Evolutionary conservation across 2,113 vertebrate genomes (phyloP), one percentile per base, ranked within the genome.

Genomic region (Leptodactylus fuscus): DNA sequence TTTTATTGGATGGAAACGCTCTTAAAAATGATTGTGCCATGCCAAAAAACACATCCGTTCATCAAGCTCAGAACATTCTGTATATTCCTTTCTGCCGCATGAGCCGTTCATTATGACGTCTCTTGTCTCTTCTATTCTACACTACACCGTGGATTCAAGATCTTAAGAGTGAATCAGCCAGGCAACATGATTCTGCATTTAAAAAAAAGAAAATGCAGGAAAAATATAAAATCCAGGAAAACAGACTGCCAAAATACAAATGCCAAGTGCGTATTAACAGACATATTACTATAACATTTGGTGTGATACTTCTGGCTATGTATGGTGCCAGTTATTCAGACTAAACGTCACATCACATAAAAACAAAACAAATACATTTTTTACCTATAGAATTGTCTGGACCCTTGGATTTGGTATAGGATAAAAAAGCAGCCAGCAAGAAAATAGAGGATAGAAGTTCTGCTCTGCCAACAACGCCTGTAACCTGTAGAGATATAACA

Each of bases 391-490:
- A 96, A 89, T 96, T 96, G 88, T 99, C 94, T 0, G 93, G 88
- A 3, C 96, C 94, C 89, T 98, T 98, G 81, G 98, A 99, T 89
- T 95, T 98, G 7, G 98, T 99, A 80, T 99, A 99, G 0, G 96
- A 95, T 81, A 99, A 91, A 93, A 99, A 99, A 27, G 98, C 97
- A 91, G 96, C 96, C 88, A 99, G 88, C 51, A 99, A 96, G 89
- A 99, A 99, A 82, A 99, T 97, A 34, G 98, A 99, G 32, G 98
- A 99, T 24, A 99, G 91, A 73, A 99, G 96, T 88, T 99, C 97
- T 87, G 98, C 98, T 95, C 98, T 95, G 87, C 98, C 98, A 36
- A 99, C 98, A 46, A 99, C 97, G 83, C 98, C 98, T 49, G 97
- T 98, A 79, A 99, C 97, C 98, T 99, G 89, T 88, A 88, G 46